phyloP scores from a whole-genome alignment of 2,888 invertebrate genomes.

The Leptopilina drosophilae region DNA sequence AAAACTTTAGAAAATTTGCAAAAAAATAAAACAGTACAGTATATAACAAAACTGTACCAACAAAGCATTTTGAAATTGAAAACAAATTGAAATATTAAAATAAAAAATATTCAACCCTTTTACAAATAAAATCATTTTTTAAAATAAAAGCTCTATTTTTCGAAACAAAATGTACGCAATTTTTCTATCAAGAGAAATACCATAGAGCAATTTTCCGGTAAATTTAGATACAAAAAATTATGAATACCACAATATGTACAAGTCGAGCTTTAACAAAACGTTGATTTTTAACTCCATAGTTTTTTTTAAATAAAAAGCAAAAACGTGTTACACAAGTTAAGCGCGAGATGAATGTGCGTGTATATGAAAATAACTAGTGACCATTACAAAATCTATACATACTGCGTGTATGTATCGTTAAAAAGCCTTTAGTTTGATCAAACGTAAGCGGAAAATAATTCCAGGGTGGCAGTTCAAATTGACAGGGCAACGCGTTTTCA shows the following conservation, averaged over 20 bases:
- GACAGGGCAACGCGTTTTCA: slow-evolving; percentile 75
- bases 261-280: background rate
- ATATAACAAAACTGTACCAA: no score
- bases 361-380: slow-evolving; percentile 29
- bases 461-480: slow-evolving; percentile 73
- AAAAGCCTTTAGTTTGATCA: slow-evolving; percentile 64
- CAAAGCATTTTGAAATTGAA: no score
- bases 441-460: slow-evolving; percentile 73
- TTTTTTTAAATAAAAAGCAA: background rate
- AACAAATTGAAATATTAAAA: no score
- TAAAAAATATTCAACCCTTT: no score
- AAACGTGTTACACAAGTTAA: background rate
- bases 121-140: no score
- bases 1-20: no score
- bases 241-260: background rate
- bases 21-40: no score
- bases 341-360: background rate
- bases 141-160: no score
- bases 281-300: background rate
- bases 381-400: slow-evolving; percentile 41
- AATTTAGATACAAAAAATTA: background rate
- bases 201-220: background rate
- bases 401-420: slow-evolving; percentile 41
- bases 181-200: no score
- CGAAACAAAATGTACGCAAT: no score